Evolutionary conservation across 2,888 invertebrate species (phyloP).

Genomic region (Cerastoderma edule): DNA sequence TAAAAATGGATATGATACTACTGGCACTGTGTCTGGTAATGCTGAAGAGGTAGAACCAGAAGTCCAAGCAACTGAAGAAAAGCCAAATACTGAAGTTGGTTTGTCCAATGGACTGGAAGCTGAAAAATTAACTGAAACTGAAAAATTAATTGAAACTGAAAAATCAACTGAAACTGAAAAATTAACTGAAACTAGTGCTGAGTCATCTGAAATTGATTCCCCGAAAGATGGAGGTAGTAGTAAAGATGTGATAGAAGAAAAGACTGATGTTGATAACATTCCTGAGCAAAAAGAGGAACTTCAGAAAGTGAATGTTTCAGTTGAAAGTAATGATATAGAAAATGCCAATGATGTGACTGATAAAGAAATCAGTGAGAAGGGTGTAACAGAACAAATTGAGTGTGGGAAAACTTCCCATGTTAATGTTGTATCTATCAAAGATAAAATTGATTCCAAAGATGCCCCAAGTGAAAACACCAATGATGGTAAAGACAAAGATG

Average conservation of each 20-base stretch:
- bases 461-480: not conserved
- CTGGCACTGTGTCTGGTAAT: too few species aligned
- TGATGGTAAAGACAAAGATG: not conserved
- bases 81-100: too few species aligned
- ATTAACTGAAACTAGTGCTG: not conserved
- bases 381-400: not conserved
- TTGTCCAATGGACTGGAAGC: too few species aligned
- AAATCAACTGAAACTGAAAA: conserved; percentile 10
- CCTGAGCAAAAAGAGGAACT: not conserved
- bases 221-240: too few species aligned
- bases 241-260: conserved; percentile 13
- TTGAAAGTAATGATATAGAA: not conserved
- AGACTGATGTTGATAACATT: conserved; percentile 9
- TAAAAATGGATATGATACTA: too few species aligned
- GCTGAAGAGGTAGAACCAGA: too few species aligned
- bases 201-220: too few species aligned
- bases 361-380: not conserved
- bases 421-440: not conserved
- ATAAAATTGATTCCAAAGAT: not conserved
- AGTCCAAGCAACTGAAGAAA: too few species aligned
- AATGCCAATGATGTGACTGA: not conserved
- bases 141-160: too few species aligned
- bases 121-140: too few species aligned
- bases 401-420: not conserved
- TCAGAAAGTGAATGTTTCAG: not conserved